Evolutionary conservation across 2,113 vertebrate genomes (phyloP), one percentile per base, ranked within the genome.

Genomic region (Leptosomus discolor): DNA sequence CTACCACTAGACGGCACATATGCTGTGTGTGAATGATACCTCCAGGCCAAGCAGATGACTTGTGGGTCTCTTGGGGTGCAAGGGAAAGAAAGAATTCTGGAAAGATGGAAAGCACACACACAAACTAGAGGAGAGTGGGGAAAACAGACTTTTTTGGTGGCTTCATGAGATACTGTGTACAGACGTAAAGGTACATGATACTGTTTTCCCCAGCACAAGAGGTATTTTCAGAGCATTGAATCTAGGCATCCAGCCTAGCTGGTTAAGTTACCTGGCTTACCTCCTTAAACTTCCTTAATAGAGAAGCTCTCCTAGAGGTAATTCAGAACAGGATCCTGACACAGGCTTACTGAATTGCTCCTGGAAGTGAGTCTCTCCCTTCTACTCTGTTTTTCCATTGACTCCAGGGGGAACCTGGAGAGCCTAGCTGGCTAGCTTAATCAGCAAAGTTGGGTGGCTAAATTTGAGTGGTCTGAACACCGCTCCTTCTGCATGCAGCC

Each of bases 391-490:
- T 84, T 91, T 88, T 50, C 20, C 45, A 27, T 8, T 37, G 48
- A 67, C 46, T 91, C 68, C 51, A 68, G 76, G 53, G 41, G 22
- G 26, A 94, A 73, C 18, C 78, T 57, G 70, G 48, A 88, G 36
- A 90, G 34, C 43, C 27, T 56, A 60, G 65, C 53, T 92, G 61
- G 74, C 65, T 79, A 34, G 41, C 7, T 81, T 24, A 86, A 58
- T 26, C 56, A 87, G 50, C 32, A 56, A 70, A 74, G 36, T 9
- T 81, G 64, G n/a, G 64, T 54, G 64, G 79, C 37, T 80, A 50
- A 41, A 88, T 80, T 54, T 95, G 93, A 71, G 93, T 96, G 93
- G 86, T 78, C 89, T 94, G 73, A 91, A 70, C 64, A 78, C 43
- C 46, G 67, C 43, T 0, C 2, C 15, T 68, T 51, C 50, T 86